phyloP scores from a whole-genome alignment of 1,140 invertebrate species.

The Hetaerina americana region DNA sequence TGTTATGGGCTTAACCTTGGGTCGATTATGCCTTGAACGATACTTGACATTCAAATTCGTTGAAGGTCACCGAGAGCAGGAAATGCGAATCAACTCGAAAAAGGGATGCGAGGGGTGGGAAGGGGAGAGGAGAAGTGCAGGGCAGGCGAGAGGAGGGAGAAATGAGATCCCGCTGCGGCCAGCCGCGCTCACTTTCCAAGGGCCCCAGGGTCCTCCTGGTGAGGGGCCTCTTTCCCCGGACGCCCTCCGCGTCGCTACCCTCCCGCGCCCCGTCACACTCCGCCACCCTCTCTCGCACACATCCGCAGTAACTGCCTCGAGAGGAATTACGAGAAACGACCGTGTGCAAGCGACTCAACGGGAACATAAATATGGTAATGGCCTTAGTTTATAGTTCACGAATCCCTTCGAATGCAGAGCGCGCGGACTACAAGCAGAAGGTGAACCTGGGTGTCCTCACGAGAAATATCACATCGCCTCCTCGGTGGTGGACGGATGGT shows the following conservation, averaged over 20 bases:
- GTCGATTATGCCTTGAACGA: too few relatives aligned
- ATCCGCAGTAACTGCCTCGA: neutral
- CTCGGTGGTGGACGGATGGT: too few relatives aligned
- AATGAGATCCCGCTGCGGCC: neutral
- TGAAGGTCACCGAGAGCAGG: too few relatives aligned
- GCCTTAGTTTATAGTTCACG: neutral
- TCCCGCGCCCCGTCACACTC: neutral
- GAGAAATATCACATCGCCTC: too few relatives aligned
- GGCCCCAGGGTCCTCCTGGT: neutral
- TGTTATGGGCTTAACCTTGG: too few relatives aligned
- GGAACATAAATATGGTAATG: neutral
- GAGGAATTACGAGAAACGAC: neutral
- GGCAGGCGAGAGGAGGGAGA: neutral
- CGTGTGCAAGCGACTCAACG: neutral
- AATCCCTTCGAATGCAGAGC: neutral
- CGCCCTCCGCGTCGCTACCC: too few relatives aligned
- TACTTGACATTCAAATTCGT: too few relatives aligned
- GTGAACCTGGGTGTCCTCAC: too few relatives aligned
- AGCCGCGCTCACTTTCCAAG: neutral
- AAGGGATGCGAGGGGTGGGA: too few relatives aligned
- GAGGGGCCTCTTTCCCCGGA: too few relatives aligned
- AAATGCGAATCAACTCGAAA: too few relatives aligned
- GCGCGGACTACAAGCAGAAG: neutral
- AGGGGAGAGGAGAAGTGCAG: neutral
- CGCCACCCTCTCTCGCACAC: neutral